Evolutionary conservation across 2,888 invertebrate genomes (phyloP).

Genomic region (Spatulosminthurus flaviceps): DNA sequence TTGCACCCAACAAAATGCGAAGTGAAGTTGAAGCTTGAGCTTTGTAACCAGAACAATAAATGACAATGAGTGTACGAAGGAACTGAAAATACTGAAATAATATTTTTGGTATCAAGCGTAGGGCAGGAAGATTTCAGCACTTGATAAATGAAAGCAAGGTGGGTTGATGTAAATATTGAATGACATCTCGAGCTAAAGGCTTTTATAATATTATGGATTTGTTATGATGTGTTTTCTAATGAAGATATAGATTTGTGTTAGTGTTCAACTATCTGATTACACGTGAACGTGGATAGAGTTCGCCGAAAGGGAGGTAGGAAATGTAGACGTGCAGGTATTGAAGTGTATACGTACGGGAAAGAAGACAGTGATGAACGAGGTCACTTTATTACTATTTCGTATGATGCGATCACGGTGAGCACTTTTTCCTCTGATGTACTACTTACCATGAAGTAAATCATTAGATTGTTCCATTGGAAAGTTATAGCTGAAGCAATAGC

Average conservation of each 20-base stretch:
- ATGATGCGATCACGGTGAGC: not conserved
- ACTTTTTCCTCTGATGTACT: not conserved
- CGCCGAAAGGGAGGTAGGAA: not conserved
- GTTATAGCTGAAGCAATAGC: not conserved
- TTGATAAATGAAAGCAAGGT: not conserved
- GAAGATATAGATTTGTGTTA: constrained; percentile 7
- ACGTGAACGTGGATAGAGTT: not conserved
- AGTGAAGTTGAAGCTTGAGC: no score
- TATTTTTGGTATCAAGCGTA: no score
- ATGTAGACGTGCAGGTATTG: not conserved
- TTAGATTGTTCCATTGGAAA: not conserved
- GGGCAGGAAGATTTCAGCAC: not conserved
- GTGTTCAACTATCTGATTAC: not conserved
- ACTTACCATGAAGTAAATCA: not conserved
- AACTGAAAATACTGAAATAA: no score
- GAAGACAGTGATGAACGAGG: constrained; percentile 14
- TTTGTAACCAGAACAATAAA: no score
- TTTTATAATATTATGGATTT: constrained; percentile 9
- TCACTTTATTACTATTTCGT: not conserved
- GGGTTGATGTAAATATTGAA: not conserved
- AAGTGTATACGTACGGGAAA: not conserved
- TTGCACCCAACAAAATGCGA: no score
- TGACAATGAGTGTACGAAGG: no score
- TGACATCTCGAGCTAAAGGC: not conserved
- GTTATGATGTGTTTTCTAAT: constrained; percentile 10